phyloP scores from a whole-genome alignment of 2,113 vertebrate species.

The Eretmochelys imbricata region DNA sequence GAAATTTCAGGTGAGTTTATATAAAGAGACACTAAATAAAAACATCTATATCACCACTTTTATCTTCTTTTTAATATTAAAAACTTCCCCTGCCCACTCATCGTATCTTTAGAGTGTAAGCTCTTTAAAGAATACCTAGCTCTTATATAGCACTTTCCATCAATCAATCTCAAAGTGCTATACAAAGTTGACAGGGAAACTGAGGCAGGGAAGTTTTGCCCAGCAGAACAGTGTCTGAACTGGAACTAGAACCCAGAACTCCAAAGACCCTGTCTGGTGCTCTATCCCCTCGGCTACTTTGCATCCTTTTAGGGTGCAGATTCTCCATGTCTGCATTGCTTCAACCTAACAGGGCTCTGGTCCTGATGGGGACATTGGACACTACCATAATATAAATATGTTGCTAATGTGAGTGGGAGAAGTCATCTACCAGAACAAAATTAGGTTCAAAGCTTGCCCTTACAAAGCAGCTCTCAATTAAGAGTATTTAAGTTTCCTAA shows the following conservation, averaged over 20 bases:
- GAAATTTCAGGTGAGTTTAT: neutral
- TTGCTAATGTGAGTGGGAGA: conserved; percentile 57
- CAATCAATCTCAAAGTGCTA: no score
- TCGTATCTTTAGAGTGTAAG: neutral
- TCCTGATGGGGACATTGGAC: neutral
- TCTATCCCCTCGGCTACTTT: neutral
- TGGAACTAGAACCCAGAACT: no score
- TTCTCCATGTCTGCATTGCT: no score
- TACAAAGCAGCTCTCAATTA: conserved; percentile 24
- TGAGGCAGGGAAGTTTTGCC: no score
- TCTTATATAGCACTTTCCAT: no score
- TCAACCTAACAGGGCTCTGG: neutral
- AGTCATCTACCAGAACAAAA: conserved; percentile 17
- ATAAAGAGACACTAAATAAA: neutral
- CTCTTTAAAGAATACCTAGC: neutral
- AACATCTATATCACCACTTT: conserved; percentile 39
- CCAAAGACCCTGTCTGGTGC: no score
- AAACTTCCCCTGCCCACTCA: neutral
- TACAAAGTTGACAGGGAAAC: no score
- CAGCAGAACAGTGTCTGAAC: no score
- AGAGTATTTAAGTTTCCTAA: neutral
- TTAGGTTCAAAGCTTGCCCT: neutral
- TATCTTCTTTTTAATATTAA: neutral
- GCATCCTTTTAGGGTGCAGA: no score
- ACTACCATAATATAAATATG: conserved; percentile 69